Evolutionary conservation across 2,113 vertebrate genomes (phyloP), one percentile per base, ranked within the genome.

Genomic region (Neodontobutis hainanensis): DNA sequence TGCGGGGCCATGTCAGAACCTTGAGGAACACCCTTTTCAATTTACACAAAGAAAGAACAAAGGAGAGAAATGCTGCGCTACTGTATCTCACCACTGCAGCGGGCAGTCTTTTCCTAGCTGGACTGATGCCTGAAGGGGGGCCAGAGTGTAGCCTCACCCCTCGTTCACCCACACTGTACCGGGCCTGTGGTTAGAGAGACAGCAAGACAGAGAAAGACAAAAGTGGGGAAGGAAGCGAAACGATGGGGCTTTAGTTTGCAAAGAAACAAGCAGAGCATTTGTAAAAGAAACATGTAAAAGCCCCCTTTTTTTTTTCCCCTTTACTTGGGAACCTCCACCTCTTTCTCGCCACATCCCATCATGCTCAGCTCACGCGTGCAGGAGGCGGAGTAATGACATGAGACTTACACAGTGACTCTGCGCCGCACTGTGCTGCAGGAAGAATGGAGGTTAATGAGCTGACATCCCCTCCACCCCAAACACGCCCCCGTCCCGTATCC

Each of bases 101-200:
- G 85, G 89, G 81, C 76, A 90, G 88, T 88, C 91, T 91, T 90
- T 92, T 92, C 90, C 90, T 87, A 89, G 87, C 78, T 77, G 89
- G 85, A 84, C 75, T 89, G 90, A 88, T 85, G 87, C 84, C 90
- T 77, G 82, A 72, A 50, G 84, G 79, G 80, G 79, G 83, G 70
- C 88, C 81, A 86, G 87, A 78, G 83, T 90, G 87, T 70, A 92
- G 88, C 81, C 89, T 90, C 84, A 92, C 86, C 61, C 83, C 88
- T 83, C 89, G 84, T 78, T 89, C 89, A 77, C 81, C 89, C 73
- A 88, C 86, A 87, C 81, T 87, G 90, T 90, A 91, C 81, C 87
- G 88, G 86, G 83, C 90, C 90, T 92, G 91, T 90, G 89, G 84
- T 88, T 77, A 89, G 78, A 87, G 80, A 79, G 81, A 86, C 56